Conservation (phyloP, 1,140 invertebrate species). For the Caenorhabditis briggsae region DNA sequence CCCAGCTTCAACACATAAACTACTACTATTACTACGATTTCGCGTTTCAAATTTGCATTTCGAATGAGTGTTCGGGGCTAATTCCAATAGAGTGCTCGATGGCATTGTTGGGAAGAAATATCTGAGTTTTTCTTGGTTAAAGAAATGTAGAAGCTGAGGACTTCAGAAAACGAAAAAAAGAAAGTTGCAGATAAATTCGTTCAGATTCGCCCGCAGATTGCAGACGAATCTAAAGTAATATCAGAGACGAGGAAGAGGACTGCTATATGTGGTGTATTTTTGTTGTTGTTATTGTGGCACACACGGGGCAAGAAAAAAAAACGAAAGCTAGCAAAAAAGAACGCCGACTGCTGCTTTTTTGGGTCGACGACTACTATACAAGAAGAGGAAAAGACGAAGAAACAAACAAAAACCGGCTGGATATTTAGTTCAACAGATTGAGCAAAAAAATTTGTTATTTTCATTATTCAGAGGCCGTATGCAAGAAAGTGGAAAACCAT, state of each 20-base stretch:
- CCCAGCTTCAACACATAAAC: slow-evolving; percentile 25
- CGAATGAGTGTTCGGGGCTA: background rate
- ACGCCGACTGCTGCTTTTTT: slow-evolving; percentile 1
- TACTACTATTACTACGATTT: slow-evolving; percentile 49
- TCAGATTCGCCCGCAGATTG: no score
- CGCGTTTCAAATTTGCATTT: slow-evolving; percentile 18
- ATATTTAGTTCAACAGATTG: background rate
- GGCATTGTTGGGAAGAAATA: background rate
- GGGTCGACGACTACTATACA: slow-evolving; percentile 35
- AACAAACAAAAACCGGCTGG: slow-evolving; percentile 4
- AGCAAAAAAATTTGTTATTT: background rate
- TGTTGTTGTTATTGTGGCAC: slow-evolving; percentile 42
- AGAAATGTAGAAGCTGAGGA: background rate
- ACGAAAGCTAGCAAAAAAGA: slow-evolving; percentile 33
- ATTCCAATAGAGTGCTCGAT: background rate
- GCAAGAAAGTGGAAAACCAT: no score
- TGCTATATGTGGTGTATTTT: slow-evolving; percentile 23
- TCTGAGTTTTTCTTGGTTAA: no score
- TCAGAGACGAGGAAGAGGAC: background rate
- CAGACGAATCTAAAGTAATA: background rate
- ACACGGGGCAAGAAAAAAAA: background rate
- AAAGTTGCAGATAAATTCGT: background rate
- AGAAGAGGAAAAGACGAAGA: background rate
- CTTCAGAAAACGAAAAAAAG: background rate
- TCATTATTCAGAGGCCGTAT: no score